Base-by-base conservation (phyloP, 2,797 vertebrate genomes). In the Tinamus major region DNA sequence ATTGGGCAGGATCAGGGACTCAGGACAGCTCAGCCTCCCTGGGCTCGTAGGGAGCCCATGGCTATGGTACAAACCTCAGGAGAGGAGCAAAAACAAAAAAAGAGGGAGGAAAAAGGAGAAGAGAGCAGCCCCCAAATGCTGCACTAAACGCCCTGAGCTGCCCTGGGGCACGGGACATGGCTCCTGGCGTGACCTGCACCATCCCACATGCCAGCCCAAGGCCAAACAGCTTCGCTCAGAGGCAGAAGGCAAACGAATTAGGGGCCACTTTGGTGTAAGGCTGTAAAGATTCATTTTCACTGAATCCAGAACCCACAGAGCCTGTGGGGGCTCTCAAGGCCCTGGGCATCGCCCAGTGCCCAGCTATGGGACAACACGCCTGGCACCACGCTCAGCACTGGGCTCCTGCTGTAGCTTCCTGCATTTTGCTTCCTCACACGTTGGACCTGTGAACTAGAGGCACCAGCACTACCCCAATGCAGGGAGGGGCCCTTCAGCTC, bases 221-320 rank as follows among this genome's bases (percentile, higher is more conserved):
- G 8, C 0, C 0, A 48, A 29, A 5, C 15, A 18, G 44, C 41
- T 21, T 44, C 9, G 13, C 46, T 6, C 4, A 5, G 41, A 10
- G 11, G 10, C 68, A 74, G 79, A 92, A 39, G 6, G 18, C 29
- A 37, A 48, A 81, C 39, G 3, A 5, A 49, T 6, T 3, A 62
- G 37, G 44, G 70, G 24, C 13, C n/a, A 48, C 5, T 14, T 29
- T 2, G 39, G 35, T 18, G 13, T 19, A 16, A 18, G 2, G 15
- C 37, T 55, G 62, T 14, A 17, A 37, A 44, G 61, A 58, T 5
- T 35, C 15, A 9, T 15, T 37, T 64, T 62, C 20, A 48, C 48
- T 8, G 56, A 20, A 31, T 6, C 68, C 48, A 33, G 19, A 33
- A 35, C 3, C 10, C 16, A n/a, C 13, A 0, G 26, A 58, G 72